phyloP scores from a whole-genome alignment of 2,888 invertebrate genomes.

The Drosophila infuscata region DNA sequence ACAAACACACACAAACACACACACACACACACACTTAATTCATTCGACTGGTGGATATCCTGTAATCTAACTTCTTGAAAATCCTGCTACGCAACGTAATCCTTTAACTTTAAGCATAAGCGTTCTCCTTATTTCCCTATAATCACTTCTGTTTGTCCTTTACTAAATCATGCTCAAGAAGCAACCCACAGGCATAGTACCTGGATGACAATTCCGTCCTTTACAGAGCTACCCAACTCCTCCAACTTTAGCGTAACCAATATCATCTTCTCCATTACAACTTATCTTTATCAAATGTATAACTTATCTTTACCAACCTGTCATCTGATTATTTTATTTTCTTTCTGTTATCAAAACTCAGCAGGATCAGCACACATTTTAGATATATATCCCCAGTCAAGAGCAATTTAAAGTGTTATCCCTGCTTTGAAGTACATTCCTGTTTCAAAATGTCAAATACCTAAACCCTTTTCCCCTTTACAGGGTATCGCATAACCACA shows the following conservation, averaged over 20 bases:
- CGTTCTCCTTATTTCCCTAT: not conserved
- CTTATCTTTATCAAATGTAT: not conserved
- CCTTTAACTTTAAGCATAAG: not conserved
- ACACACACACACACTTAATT: not conserved
- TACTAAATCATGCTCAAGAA: not conserved
- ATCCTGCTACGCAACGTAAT: not conserved
- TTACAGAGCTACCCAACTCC: not conserved
- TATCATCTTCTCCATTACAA: not conserved
- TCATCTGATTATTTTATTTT: not conserved
- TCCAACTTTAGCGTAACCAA: not conserved
- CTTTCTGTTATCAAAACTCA: not conserved
- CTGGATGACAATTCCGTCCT: not conserved
- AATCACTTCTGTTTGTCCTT: too few species aligned
- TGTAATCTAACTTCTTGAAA: not conserved
- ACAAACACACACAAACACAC: conserved; percentile 3
- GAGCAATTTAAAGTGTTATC: not conserved
- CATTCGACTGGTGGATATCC: conserved; percentile 16
- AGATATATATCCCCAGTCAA: not conserved
- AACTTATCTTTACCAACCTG: not conserved
- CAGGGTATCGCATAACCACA: conserved; percentile 51
- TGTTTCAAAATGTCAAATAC: not conserved
- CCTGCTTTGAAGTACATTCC: not conserved
- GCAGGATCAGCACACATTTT: not conserved
- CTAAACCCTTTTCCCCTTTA: not conserved
- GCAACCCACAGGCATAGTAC: not conserved